Conservation (phyloP, 1,140 invertebrate genomes). For the Notospermus geniculatus region DNA sequence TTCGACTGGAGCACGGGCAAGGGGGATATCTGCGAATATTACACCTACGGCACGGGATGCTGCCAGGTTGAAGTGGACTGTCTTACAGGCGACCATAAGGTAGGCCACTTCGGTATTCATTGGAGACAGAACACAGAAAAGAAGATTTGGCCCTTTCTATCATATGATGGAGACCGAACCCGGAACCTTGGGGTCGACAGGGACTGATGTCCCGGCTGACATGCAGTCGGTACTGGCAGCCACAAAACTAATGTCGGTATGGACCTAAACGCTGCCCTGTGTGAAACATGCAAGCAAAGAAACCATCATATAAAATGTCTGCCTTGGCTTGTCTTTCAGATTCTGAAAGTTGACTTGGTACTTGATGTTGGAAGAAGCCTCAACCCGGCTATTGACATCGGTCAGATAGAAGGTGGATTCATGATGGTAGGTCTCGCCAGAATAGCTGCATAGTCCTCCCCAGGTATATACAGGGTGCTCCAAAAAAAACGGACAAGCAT, state of each 20-base stretch:
- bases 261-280: too few species aligned
- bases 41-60: conserved; percentile 37
- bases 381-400: conserved; percentile 92
- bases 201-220: too few species aligned
- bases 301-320: too few species aligned
- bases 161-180: background rate
- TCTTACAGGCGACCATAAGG: conserved; percentile 53
- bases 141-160: background rate
- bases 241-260: too few species aligned
- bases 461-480: too few species aligned
- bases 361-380: conserved; percentile 89
- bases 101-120: conserved; percentile 16
- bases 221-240: too few species aligned
- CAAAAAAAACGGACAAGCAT: too few species aligned
- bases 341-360: conserved; percentile 82
- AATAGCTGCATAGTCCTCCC: too few species aligned
- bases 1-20: background rate
- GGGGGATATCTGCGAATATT: conserved; percentile 11
- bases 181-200: too few species aligned
- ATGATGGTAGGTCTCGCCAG: too few species aligned
- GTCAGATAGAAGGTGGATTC: conserved; percentile 89
- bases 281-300: too few species aligned
- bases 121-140: background rate
- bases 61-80: conserved; percentile 56
- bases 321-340: too few species aligned